Evolutionary conservation across 2,888 invertebrate species (phyloP).

Genomic region (Microchrysa polita): DNA sequence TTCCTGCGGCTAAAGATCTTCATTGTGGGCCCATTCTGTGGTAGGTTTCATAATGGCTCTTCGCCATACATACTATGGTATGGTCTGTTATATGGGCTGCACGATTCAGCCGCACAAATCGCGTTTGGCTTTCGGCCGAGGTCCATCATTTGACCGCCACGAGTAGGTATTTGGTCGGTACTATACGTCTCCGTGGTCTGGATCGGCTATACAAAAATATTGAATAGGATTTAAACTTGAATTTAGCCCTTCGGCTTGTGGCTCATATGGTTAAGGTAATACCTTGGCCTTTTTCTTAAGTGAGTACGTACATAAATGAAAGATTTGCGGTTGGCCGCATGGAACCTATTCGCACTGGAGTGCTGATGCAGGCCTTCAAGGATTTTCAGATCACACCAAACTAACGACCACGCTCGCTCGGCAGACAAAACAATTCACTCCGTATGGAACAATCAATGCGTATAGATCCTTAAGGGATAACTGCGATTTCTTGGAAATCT

Average conservation of each 20-base stretch:
- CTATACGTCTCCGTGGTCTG: neutral
- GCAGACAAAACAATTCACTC: neutral
- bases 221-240: slow-evolving; percentile 12
- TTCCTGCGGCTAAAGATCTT: slow-evolving; percentile 20
- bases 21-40: slow-evolving; percentile 28
- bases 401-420: neutral
- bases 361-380: neutral
- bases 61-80: no score
- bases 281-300: neutral
- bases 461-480: slow-evolving; percentile 35
- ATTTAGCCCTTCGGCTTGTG: slow-evolving; percentile 16
- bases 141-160: slow-evolving; percentile 2
- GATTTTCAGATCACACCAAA: slow-evolving; percentile 34
- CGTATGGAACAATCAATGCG: slow-evolving; percentile 22
- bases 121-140: neutral
- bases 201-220: neutral
- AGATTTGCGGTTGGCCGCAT: slow-evolving; percentile 23
- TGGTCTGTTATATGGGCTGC: neutral
- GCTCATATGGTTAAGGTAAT: slow-evolving; percentile 37
- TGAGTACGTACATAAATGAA: slow-evolving; percentile 18
- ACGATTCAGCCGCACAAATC: neutral
- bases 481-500: slow-evolving; percentile 31
- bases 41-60: slow-evolving; percentile 34
- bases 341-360: neutral
- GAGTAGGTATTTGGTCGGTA: neutral